Conservation (phyloP, 2,113 vertebrate genomes). For the Syngnathus scovelli region DNA sequence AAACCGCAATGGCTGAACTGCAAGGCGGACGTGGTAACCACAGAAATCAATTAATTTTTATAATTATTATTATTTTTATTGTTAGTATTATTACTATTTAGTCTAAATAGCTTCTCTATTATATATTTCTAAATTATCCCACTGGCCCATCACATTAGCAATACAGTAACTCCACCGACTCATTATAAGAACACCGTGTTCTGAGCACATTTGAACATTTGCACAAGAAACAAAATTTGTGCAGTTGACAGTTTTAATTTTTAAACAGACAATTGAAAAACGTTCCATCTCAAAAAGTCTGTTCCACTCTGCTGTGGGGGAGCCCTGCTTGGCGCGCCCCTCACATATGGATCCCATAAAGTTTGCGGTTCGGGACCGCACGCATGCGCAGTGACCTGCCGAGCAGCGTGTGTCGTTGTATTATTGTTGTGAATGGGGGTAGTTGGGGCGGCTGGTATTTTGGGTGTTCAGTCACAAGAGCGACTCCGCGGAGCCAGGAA, state of each 20-base stretch:
- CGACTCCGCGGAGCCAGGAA: conserved; percentile 69
- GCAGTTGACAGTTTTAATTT: background rate
- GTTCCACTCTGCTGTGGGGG: background rate
- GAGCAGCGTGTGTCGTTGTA: conserved; percentile 54
- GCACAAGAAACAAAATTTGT: background rate
- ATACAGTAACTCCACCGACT: background rate
- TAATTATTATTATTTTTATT: too few relatives aligned
- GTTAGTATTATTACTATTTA: too few relatives aligned
- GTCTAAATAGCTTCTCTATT: too few relatives aligned
- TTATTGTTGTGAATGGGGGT: conserved; percentile 60
- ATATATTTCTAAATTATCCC: too few relatives aligned
- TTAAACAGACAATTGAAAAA: background rate
- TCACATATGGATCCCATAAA: conserved; percentile 61
- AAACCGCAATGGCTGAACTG: too few relatives aligned
- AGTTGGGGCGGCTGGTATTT: conserved; percentile 47
- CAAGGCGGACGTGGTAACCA: too few relatives aligned
- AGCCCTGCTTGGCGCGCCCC: background rate
- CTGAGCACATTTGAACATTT: background rate
- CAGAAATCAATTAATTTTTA: too few relatives aligned
- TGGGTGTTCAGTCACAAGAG: conserved; percentile 64
- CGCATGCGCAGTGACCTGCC: conserved; percentile 47
- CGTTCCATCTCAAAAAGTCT: background rate
- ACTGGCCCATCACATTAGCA: background rate
- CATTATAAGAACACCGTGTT: background rate
- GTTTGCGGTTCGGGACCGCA: conserved; percentile 18